phyloP scores from a whole-genome alignment of 2,888 invertebrate species.

The Sclerodermus sp. region DNA sequence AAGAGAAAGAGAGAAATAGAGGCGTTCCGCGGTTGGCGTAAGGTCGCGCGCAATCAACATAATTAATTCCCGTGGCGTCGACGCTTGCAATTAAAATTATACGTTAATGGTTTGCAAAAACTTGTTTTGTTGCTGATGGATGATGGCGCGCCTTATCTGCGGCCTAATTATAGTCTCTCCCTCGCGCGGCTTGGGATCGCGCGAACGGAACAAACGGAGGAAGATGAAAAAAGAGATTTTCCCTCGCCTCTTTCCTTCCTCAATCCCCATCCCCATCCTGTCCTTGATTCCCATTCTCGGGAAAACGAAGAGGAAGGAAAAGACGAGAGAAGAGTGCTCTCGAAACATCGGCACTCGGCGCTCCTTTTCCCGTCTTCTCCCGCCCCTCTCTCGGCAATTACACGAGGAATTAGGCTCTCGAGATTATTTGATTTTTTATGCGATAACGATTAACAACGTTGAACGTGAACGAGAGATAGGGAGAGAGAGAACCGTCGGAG shows the following conservation, averaged over 20 bases:
- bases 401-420: no score
- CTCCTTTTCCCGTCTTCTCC: no score
- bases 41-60: conserved; percentile 32
- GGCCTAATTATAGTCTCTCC: conserved; percentile 46
- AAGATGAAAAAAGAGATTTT: conserved; percentile 29
- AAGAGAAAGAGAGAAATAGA: no score
- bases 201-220: conserved; percentile 31
- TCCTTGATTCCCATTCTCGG: no score
- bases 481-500: not conserved
- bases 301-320: no score
- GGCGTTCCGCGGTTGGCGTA: no score
- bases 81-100: conserved; percentile 49
- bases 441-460: no score
- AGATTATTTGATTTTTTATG: no score
- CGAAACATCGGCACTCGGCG: no score
- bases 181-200: conserved; percentile 16
- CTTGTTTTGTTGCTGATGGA: conserved; percentile 44
- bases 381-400: no score
- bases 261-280: conserved; percentile 4
- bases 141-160: conserved; percentile 36
- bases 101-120: conserved; percentile 50
- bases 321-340: no score
- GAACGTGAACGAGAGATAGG: conserved; percentile 12
- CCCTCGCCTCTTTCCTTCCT: conserved; percentile 4
- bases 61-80: conserved; percentile 44